Percentiles rank a stretch among this genome's conserved stretches.
phyloP scores from a whole-genome alignment of 1,140 invertebrate genomes.

The Pogonognathellus flavescens region DNA sequence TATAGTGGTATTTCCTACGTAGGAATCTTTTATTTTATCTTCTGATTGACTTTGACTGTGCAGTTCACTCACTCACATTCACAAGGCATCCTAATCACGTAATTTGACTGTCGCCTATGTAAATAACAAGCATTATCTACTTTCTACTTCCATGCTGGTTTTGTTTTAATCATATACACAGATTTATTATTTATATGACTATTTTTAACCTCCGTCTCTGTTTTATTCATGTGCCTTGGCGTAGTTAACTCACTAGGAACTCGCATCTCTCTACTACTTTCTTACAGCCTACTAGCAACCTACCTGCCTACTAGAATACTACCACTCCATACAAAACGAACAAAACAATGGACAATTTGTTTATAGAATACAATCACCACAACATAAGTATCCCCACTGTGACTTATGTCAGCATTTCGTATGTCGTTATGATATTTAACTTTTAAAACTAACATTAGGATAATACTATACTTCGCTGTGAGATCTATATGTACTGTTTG shows the following conservation, averaged over 20 bases:
- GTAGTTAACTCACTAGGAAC: no score
- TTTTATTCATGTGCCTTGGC: no score
- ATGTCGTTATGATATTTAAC: background rate
- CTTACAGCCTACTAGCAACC: no score
- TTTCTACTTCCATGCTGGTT: background rate
- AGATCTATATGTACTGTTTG: no score
- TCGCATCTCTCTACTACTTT: no score
- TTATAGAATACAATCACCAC: conserved; percentile 1
- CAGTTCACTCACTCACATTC: no score
- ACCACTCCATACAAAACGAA: background rate
- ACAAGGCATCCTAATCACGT: background rate
- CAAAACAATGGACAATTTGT: conserved; percentile 50
- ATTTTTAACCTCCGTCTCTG: background rate
- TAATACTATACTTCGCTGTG: background rate
- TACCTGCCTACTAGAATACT: background rate
- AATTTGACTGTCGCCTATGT: background rate
- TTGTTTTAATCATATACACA: background rate
- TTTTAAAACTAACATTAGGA: background rate
- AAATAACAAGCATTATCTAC: background rate
- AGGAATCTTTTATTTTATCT: no score
- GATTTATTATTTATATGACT: background rate
- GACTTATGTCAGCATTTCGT: conserved; percentile 23
- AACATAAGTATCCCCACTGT: conserved; percentile 38
- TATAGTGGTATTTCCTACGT: no score
- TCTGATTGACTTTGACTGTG: background rate